Evolutionary conservation across 1,140 invertebrate species (phyloP).

Genomic region (Oncopeltus fasciatus): DNA sequence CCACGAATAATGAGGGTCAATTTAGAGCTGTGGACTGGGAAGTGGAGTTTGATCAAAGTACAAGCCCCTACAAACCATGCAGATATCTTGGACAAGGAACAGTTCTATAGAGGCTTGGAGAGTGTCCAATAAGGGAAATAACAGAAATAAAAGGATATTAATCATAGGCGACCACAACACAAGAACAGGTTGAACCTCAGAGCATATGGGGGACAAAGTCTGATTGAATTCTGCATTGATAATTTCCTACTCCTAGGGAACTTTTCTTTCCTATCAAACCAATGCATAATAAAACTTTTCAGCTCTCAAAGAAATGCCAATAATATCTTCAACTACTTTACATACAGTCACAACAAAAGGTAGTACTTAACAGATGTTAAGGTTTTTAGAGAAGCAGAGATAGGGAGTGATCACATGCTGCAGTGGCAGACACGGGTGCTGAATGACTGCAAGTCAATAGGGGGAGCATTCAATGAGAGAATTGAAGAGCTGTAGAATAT

Average conservation of each 20-base stretch:
- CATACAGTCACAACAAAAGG: not conserved
- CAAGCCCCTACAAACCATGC: not conserved
- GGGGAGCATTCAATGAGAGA: not conserved
- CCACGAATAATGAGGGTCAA: not conserved
- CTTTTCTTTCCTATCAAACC: too few relatives aligned
- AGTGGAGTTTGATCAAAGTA: not conserved
- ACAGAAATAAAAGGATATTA: not conserved
- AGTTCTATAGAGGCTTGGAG: not conserved
- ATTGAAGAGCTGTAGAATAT: too few relatives aligned
- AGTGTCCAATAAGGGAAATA: not conserved
- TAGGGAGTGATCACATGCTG: not conserved
- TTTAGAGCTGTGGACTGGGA: not conserved
- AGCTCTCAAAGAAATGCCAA: too few relatives aligned
- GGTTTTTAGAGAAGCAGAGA: not conserved
- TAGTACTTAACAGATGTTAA: not conserved
- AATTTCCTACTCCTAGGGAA: too few relatives aligned
- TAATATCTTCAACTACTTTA: too few relatives aligned
- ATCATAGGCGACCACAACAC: not conserved
- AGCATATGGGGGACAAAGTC: not conserved
- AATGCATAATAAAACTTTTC: too few relatives aligned
- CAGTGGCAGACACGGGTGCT: not conserved
- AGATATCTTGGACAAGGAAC: not conserved
- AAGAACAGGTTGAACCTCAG: not conserved
- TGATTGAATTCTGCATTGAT: too few relatives aligned
- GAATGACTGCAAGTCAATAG: not conserved